phyloP scores from a whole-genome alignment of 1,140 invertebrate species.

The Calephelis nemesis region DNA sequence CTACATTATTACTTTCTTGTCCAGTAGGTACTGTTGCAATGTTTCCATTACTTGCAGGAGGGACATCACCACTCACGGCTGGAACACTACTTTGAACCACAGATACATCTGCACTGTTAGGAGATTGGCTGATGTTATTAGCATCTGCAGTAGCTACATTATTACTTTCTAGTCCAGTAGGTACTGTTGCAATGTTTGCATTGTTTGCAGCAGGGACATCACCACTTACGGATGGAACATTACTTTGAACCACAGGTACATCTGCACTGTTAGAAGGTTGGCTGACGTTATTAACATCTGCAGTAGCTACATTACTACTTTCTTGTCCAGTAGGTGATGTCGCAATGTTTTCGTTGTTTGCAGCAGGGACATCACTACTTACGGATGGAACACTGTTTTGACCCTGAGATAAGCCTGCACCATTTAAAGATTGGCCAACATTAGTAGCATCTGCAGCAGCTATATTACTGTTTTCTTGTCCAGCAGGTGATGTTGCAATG shows the following conservation, averaged over 20 bases:
- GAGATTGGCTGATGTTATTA: background rate
- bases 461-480: background rate
- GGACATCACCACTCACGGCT: background rate
- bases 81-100: background rate
- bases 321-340: background rate
- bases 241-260: background rate
- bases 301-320: background rate
- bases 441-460: background rate
- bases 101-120: background rate
- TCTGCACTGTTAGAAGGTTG: background rate
- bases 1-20: background rate
- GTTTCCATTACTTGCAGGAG: background rate
- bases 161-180: background rate
- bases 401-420: background rate
- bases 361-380: background rate
- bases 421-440: background rate
- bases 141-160: background rate
- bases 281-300: background rate
- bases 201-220: background rate
- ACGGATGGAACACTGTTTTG: background rate
- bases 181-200: background rate
- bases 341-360: background rate
- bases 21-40: slow-evolving; percentile 5
- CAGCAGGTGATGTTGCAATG: no score
- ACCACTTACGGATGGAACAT: background rate